These are phyloP conservation scores for Pterocles orientalis DNA, from an alignment of 2,113 vertebrate genomes.

Conservation along the genomic window DNA sequence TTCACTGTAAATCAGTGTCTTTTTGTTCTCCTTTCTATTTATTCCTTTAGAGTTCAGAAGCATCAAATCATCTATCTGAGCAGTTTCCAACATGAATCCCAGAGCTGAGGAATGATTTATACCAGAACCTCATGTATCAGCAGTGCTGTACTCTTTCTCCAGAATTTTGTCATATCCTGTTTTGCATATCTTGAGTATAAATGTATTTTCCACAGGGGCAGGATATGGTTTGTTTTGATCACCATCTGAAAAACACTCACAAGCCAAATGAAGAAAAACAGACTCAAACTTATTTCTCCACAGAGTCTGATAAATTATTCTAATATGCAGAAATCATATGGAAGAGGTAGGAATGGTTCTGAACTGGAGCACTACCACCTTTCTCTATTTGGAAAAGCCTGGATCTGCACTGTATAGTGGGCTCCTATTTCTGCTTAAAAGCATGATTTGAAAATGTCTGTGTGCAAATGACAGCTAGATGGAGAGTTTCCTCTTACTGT, in stretches of 20 bases:
- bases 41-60: constrained; percentile 32
- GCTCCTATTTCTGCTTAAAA: background rate
- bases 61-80: constrained; percentile 41
- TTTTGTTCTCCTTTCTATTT: constrained; percentile 33
- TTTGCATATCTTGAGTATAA: constrained; percentile 67
- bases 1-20: constrained; percentile 27
- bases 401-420: background rate
- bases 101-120: constrained; percentile 61
- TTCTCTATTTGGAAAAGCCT: background rate
- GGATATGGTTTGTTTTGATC: constrained; percentile 57
- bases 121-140: constrained; percentile 58
- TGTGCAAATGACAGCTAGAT: background rate
- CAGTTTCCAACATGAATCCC: constrained; percentile 49
- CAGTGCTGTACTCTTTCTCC: constrained; percentile 32
- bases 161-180: constrained; percentile 69
- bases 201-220: constrained; percentile 68
- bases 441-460: background rate
- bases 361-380: background rate
- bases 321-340: background rate
- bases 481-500: background rate
- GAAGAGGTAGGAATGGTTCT: background rate
- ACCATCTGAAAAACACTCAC: constrained; percentile 27
- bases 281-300: constrained; percentile 28
- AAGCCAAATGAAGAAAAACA: constrained; percentile 65
- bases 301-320: constrained; percentile 22